Base-by-base conservation (phyloP, 2,888 invertebrate species). In the Mythimna lalbum region DNA sequence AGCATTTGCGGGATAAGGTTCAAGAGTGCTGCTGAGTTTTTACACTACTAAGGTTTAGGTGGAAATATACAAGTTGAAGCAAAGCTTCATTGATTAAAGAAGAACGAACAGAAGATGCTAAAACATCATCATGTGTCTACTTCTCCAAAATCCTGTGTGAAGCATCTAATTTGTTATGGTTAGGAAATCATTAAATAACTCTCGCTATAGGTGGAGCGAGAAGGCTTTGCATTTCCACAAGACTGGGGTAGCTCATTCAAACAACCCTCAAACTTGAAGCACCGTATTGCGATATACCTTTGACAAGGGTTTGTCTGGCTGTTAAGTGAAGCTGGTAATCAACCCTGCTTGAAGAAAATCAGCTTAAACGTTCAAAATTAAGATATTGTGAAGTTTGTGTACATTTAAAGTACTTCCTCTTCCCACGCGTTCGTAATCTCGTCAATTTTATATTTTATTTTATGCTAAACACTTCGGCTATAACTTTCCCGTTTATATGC, bases 401-500 rank as follows among this genome's bases (percentile, higher is more conserved):
- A 43, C 53, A 43, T 65, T 80, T 7, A 23, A 62, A 63, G 39
- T 56, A 43, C n/a, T 43, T 17, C 73, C 47, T 39, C 31, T 55
- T 23, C 47, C 12, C 39, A 47, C 31, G 63, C 47, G 23, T 52
- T 12, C 64, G 33, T 63, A 49, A 61, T 66, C 39, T 52, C 9
- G 39, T 62, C 49, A 53, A 31, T 76, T 50, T 62, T 39, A 50
- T 23, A 57, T 47, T 55, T 62, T 27, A 53, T 76, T 67, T 53
- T 68, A 76, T 81, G 77, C 43, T 50, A 36, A 76, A 33, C 21
- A 56, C 36, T 52, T 52, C 53, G 39, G 31, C 61, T 57, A 27
- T 80, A 27, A 80, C 33, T 57, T 75, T 67, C 9, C n/a, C 33
- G 12, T 52, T 67, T 52, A 75, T 43, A 66, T 62, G 23, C n/a